phyloP scores from a whole-genome alignment of 2,797 vertebrate genomes.

The Epinephelus coioides region DNA sequence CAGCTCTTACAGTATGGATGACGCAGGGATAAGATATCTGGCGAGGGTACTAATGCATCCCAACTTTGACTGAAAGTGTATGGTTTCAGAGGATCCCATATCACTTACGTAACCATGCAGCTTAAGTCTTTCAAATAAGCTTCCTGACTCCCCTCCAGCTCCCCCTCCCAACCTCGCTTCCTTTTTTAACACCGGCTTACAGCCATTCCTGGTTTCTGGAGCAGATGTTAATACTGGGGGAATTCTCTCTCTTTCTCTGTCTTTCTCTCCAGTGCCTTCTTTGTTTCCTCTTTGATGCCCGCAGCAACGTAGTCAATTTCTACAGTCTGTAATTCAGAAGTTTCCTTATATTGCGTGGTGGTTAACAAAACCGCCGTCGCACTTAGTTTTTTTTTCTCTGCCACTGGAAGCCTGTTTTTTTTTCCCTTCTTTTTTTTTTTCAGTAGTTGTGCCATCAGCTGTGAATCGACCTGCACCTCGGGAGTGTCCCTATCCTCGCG shows the following conservation, averaged over 20 bases:
- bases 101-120: slow-evolving; percentile 78
- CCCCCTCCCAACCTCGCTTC: slow-evolving; percentile 59
- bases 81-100: slow-evolving; percentile 72
- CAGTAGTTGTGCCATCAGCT: slow-evolving; percentile 31
- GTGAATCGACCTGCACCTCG: slow-evolving; percentile 39
- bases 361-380: slow-evolving; percentile 11
- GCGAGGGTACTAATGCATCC: slow-evolving; percentile 57
- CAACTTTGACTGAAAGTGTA: slow-evolving; percentile 70
- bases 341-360: slow-evolving; percentile 13
- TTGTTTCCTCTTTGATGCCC: slow-evolving; percentile 52
- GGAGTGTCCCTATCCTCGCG: slow-evolving; percentile 33
- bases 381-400: slow-evolving; percentile 41
- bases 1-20: slow-evolving; percentile 45
- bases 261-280: slow-evolving; percentile 50
- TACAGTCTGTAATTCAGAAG: slow-evolving; percentile 29
- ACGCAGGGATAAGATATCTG: slow-evolving; percentile 47
- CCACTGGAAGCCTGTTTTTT: slow-evolving; percentile 27
- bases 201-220: slow-evolving; percentile 75
- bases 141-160: slow-evolving; percentile 57
- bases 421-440: background rate
- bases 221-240: slow-evolving; percentile 70
- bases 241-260: slow-evolving; percentile 58
- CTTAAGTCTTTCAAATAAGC: slow-evolving; percentile 75
- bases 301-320: slow-evolving; percentile 30
- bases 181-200: slow-evolving; percentile 70